Base-by-base conservation (phyloP, 1,140 invertebrate genomes). In the Radopholus similis region DNA sequence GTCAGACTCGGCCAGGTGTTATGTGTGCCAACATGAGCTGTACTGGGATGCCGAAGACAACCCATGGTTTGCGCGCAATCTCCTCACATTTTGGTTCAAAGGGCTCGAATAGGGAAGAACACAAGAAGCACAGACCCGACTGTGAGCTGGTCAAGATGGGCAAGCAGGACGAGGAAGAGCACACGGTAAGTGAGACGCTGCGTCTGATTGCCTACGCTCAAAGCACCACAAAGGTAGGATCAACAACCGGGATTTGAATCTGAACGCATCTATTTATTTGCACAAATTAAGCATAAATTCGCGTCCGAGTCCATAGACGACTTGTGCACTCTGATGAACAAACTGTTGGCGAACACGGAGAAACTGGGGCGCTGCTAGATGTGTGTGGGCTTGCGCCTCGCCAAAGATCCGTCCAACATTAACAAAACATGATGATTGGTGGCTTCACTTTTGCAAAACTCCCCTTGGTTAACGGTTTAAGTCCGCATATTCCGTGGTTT, bases 111-210 rank as follows among this genome's bases (percentile, higher is more conserved):
- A 62, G 59, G 59, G 40, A 51, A 1, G 59, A 62, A 28, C 59
- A 62, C 30, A 30, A 32, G 28, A 62, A 62, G 6, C 59, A 62
- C 9, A 35, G 59, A 4, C 59, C 59, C 6, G 59, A 62, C 28
- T 62, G 59, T 62, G 34, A 21, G 9, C 47, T 62, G 40, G 59
- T 62, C 18, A 62, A 32, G 23, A 62, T 62, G 13, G 59, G 59
- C 40, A 62, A 62, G 30, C 59, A 62, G 40, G 40, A 62, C 30
- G 59, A 62, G 49, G n/a, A 15, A 2, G 59, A 62, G 15, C 47
- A 42, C 32, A 62, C 59, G 40, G 21, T 49, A 11, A 9, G 37
- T 42, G 59, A 62, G 18, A 18, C 35, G 28, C 32, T 62, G 8
- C 6, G 9, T 2, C n/a, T 62, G 30, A 11, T 62, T 18, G 40